Base-by-base conservation (phyloP, 2,888 invertebrate species). In the Drymonia ruficornis region DNA sequence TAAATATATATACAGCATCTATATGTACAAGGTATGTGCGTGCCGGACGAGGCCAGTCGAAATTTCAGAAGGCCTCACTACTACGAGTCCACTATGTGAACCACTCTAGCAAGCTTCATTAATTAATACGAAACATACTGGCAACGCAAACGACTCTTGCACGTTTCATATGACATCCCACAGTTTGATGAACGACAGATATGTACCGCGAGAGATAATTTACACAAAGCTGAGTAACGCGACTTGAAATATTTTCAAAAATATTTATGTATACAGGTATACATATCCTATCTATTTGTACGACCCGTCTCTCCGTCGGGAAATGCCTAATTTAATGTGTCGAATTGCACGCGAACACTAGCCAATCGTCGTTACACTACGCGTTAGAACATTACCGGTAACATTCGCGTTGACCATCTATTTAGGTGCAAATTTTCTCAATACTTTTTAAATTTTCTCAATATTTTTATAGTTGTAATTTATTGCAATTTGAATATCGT, bases 1-100 rank as follows among this genome's bases (percentile, higher is more conserved):
- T 84, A 85, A 85, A 85, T 88, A 87, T 87, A 82, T 89, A 86
- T 90, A 91, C 87, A 91, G 89, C 87, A 87, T 90, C 87, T 86
- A 88, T 91, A 91, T 91, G 86, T 91, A 91, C 91, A 91, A 73
- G 76, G 83, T 85, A 80, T 79, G 80, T 84, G 86, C 86, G 83
- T 78, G 76, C 72, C 74, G 73, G 70, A 42, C 29, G 63, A 67
- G 73, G 72, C 74, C 78, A 18, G 44, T 45, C 36, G 34, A 45
- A 23, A 38, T 56, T 42, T 53, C 48, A 52, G 61, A 65, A 55
- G 62, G 72, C 67, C 57, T 58, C 61, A 58, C 78, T 80, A 84
- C 67, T 63, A 55, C 73, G 72, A 70, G 65, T 74, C 68, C 91
- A 90, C 91, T 89, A 87, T 86, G 89, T 89, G 86, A 76, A 76